phyloP scores from a whole-genome alignment of 2,797 vertebrate genomes.

The Megaceryle alcyon region DNA sequence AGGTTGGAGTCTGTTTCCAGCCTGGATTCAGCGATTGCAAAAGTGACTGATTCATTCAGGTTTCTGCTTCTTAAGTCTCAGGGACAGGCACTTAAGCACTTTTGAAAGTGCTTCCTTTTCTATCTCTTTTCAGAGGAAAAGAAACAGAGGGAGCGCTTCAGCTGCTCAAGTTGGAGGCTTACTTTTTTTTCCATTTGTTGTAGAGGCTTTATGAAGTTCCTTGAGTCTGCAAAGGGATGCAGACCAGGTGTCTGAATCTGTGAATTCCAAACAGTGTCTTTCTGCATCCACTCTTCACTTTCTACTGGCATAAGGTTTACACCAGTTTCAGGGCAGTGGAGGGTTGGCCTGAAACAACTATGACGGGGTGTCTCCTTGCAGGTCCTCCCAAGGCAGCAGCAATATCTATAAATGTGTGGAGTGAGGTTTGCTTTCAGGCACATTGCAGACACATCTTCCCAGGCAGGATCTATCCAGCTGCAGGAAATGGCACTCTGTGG shows the following conservation, averaged over 20 bases:
- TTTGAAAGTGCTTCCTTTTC: not conserved
- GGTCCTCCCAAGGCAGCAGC: not conserved
- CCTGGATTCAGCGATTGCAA: not conserved
- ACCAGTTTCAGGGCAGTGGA: not conserved
- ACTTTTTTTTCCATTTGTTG: not conserved
- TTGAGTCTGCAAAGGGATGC: not conserved
- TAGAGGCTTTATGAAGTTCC: not conserved
- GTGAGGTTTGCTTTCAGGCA: not conserved
- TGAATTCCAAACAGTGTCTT: not conserved
- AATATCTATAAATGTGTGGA: not conserved
- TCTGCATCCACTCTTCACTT: not conserved
- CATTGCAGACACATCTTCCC: not conserved
- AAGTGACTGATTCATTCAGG: not conserved
- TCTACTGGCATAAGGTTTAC: not conserved
- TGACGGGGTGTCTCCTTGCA: not conserved
- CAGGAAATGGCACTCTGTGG: not conserved
- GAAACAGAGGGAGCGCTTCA: not conserved
- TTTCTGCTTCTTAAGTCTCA: not conserved
- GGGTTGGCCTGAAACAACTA: not conserved
- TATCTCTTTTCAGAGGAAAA: not conserved
- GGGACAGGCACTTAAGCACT: not conserved
- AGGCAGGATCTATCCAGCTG: not conserved
- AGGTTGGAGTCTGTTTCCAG: not conserved
- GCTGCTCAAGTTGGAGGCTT: not conserved
- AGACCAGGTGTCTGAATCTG: not conserved